A percentile compares a stretch with the other conserved stretches of the same genome.
phyloP scores from a whole-genome alignment of 2,797 vertebrate species.

The Octomys mimax region DNA sequence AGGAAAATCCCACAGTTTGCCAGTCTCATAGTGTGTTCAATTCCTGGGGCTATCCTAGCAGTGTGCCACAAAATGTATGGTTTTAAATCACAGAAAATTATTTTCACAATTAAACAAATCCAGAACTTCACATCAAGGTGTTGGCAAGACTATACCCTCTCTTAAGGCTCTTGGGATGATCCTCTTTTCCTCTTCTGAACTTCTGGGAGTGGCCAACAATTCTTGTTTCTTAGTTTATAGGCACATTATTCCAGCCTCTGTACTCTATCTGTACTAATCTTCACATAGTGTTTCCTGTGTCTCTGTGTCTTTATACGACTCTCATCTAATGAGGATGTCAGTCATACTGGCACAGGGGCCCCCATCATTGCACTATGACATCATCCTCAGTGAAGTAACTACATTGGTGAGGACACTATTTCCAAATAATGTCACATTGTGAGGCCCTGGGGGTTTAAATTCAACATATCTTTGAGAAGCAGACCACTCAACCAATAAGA shows the following conservation, averaged over 20 bases:
- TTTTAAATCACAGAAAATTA: not conserved
- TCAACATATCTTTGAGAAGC: not conserved
- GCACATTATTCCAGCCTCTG: not conserved
- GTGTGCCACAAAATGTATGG: not conserved
- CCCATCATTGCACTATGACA: not conserved
- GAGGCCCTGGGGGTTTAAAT: not conserved
- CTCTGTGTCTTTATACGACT: not conserved
- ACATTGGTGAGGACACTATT: not conserved
- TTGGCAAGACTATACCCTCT: not conserved
- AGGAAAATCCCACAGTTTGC: not conserved
- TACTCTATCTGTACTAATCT: not conserved
- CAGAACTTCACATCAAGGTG: not conserved
- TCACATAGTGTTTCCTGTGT: not conserved
- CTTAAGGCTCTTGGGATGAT: not conserved
- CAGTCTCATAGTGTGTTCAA: not conserved
- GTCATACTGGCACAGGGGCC: not conserved
- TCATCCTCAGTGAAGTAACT: constrained; percentile 24
- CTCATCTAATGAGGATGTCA: not conserved
- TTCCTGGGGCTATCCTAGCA: not conserved
- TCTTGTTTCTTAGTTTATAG: not conserved
- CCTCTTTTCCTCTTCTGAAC: not conserved
- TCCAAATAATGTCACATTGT: constrained; percentile 21
- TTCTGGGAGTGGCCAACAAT: not conserved
- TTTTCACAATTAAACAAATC: not conserved
- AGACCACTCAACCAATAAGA: not conserved